Evolutionary conservation across 2,113 vertebrate genomes (phyloP).

Genomic region (Pelodiscus sinensis): DNA sequence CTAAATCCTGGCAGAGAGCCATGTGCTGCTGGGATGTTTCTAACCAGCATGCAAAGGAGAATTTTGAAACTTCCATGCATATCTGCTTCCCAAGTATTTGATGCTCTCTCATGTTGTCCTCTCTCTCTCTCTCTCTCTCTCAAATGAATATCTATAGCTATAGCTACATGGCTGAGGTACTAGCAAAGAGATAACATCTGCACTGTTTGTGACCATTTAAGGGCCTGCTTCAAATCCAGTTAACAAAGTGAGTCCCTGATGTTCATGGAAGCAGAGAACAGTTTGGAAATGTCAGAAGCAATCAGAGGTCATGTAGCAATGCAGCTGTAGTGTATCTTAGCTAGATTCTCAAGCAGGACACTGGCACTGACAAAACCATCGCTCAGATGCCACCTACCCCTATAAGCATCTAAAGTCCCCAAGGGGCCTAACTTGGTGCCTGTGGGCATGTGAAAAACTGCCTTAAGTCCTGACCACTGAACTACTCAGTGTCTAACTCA

Average conservation of each 20-base stretch:
- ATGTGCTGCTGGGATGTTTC: background rate
- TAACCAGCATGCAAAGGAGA: background rate
- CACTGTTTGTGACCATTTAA: background rate
- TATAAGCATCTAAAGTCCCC: background rate
- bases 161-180: background rate
- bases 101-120: background rate
- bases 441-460: background rate
- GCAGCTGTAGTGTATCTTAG: background rate
- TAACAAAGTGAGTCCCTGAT: background rate
- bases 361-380: background rate
- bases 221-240: slow-evolving; percentile 35
- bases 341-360: background rate
- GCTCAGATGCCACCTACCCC: background rate
- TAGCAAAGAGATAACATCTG: background rate
- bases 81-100: background rate
- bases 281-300: slow-evolving; percentile 59
- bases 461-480: background rate
- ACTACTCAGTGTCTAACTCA: background rate
- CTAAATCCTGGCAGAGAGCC: background rate
- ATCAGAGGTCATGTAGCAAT: slow-evolving; percentile 33
- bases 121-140: too few relatives aligned
- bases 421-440: background rate
- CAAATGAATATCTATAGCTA: background rate
- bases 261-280: background rate
- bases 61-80: background rate